phyloP scores from a whole-genome alignment of 2,113 vertebrate species.

The Perccottus glenii region DNA sequence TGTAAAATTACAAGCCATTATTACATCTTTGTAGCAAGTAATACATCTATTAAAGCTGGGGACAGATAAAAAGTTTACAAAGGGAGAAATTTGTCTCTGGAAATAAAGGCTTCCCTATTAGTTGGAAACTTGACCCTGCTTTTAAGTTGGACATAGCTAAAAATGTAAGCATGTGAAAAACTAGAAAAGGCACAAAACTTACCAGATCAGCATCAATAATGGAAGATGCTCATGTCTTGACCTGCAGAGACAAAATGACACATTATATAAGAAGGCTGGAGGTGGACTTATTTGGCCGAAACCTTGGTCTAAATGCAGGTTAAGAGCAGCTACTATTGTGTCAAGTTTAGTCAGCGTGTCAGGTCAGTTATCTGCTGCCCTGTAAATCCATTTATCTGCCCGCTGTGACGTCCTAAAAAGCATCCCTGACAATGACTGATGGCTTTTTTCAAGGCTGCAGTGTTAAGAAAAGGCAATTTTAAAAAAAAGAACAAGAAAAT shows the following conservation, averaged over 20 bases:
- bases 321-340: conserved; percentile 8
- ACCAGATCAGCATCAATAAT: conserved; percentile 77
- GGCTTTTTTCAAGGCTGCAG: conserved; percentile 12
- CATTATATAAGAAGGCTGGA: conserved; percentile 42
- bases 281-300: conserved; percentile 63
- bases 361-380: conserved; percentile 18
- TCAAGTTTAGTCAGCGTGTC: conserved; percentile 11
- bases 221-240: conserved; percentile 68
- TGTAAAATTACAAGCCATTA: too few species aligned
- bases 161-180: background rate
- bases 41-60: too few species aligned
- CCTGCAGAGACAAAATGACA: conserved; percentile 72
- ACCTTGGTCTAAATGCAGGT: conserved; percentile 44
- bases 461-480: conserved; percentile 10
- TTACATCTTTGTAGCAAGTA: too few species aligned
- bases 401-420: conserved; percentile 14
- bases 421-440: conserved; percentile 12
- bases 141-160: conserved; percentile 4
- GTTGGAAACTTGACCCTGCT: too few species aligned
- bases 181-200: conserved; percentile 51
- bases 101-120: too few species aligned
- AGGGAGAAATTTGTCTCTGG: too few species aligned
- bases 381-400: conserved; percentile 28
- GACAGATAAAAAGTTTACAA: too few species aligned
- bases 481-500: conserved; percentile 3